Percentiles rank a stretch among this genome's conserved stretches.
phyloP scores from a whole-genome alignment of 2,888 invertebrate species.

The Oscheius onirici region DNA sequence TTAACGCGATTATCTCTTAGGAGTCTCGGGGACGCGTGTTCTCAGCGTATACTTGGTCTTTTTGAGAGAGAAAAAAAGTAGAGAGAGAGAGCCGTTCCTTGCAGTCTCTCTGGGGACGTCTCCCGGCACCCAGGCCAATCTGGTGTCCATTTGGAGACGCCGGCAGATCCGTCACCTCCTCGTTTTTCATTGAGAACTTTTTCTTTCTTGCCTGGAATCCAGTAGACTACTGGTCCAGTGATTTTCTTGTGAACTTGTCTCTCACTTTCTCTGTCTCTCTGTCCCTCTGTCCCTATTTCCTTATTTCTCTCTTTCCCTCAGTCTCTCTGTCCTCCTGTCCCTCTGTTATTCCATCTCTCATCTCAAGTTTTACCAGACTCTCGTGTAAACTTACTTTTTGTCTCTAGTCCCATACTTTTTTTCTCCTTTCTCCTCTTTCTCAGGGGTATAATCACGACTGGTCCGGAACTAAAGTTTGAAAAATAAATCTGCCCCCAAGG shows the following conservation, averaged over 20 bases:
- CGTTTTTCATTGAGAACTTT: not conserved
- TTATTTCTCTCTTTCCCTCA: not conserved
- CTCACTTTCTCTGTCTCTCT: not conserved
- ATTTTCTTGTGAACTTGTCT: not conserved
- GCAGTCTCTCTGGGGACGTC: too few species aligned
- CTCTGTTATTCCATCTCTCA: not conserved
- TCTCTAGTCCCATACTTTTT: not conserved
- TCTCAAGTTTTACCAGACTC: too few species aligned
- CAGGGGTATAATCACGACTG: conserved; percentile 6
- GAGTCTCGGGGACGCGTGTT: too few species aligned
- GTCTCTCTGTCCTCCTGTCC: not conserved
- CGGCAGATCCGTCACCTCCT: too few species aligned
- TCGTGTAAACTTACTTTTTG: too few species aligned
- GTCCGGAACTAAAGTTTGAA: too few species aligned
- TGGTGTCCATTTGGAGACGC: too few species aligned
- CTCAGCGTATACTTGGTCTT: too few species aligned
- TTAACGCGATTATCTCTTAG: too few species aligned
- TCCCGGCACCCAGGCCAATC: too few species aligned
- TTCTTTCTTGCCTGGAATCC: not conserved
- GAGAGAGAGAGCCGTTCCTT: too few species aligned
- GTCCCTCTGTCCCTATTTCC: not conserved
- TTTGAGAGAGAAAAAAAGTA: too few species aligned
- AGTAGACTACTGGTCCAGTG: not conserved
- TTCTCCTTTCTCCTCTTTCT: not conserved
- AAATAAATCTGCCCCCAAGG: conserved; percentile 21